Base-by-base conservation (phyloP, 2,797 vertebrate genomes). In the Rallus crepitans region DNA sequence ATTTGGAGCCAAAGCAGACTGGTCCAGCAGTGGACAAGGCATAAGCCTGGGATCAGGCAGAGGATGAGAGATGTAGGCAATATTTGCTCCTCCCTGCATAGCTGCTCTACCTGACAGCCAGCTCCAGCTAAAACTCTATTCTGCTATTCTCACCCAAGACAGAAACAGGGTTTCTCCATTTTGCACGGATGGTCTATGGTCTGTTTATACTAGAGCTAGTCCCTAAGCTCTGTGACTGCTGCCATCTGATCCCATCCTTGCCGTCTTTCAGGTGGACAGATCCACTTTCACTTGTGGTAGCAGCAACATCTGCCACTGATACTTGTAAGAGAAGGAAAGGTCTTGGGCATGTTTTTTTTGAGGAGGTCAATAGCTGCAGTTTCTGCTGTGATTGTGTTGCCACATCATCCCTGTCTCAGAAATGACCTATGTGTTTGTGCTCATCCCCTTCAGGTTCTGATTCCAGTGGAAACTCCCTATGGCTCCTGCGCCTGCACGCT, bases 401-500 rank as follows among this genome's bases (percentile, higher is more conserved):
- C 17, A 31, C 2, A 24, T 23, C 2, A 24, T 23, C 52, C 35
- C 11, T 39, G 35, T 61, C 56, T 57, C 47, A 69, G 84, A 64
- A 45, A 77, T 87, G 59, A 89, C 68, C 48, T 86, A 73, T 33
- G 15, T 85, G 52, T 90, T 68, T 90, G 39, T 93, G 50, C 55
- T 82, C 17, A 28, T 59, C 4, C 12, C 52, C 31, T 50, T 68
- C 95, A 99, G 99, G 99, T 99, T 86, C 98, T 99, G 87, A 96
- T 99, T 86, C 98, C 99, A 16, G 93, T 98, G 71, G 99, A 99
- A 90, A 98, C 98, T 94, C 99, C 99, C 4, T 99, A 99, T 7
- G 99, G 99, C 23, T 99, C 98, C 97, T 99, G 99, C 65, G 97
- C 99, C 52, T 99, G 99, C n/a, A 99, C 98, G 0, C 97, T 99